A percentile compares a stretch with the other conserved stretches of the same genome.
Conservation (phyloP, 1,140 invertebrate genomes). For the Adelges cooleyi region DNA sequence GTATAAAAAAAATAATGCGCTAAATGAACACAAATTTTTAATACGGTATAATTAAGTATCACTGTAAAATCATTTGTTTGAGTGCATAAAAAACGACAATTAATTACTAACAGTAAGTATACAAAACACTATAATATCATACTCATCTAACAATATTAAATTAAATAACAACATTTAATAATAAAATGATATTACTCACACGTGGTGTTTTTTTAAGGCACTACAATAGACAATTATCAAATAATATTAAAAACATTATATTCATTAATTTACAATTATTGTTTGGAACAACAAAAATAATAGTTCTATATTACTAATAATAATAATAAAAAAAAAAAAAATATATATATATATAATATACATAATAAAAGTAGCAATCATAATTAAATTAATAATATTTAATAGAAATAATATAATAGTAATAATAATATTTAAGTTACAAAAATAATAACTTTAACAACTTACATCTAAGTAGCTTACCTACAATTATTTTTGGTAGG, state of each 20-base stretch:
- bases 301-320: conserved; percentile 1
- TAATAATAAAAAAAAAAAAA: neutral
- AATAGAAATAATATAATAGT: too few species aligned
- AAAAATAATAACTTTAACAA: conserved; percentile 2
- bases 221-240: conserved; percentile 11
- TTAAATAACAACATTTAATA: conserved; percentile 11
- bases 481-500: neutral
- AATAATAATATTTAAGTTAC: neutral
- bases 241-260: conserved; percentile 5
- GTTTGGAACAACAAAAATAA: conserved; percentile 1
- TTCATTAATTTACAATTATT: neutral
- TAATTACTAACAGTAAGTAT: neutral
- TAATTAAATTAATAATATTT: too few species aligned
- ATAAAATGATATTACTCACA: neutral
- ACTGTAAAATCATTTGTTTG: neutral
- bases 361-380: too few species aligned
- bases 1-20: too few species aligned
- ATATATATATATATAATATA: neutral
- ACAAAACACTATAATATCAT: neutral
- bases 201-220: conserved; percentile 16
- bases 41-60: neutral
- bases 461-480: neutral
- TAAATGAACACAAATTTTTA: conserved; percentile 10
- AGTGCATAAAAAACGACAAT: conserved; percentile 3
- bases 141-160: conserved; percentile 10